phyloP scores from a whole-genome alignment of 2,797 vertebrate genomes.

The Strix occidentalis region DNA sequence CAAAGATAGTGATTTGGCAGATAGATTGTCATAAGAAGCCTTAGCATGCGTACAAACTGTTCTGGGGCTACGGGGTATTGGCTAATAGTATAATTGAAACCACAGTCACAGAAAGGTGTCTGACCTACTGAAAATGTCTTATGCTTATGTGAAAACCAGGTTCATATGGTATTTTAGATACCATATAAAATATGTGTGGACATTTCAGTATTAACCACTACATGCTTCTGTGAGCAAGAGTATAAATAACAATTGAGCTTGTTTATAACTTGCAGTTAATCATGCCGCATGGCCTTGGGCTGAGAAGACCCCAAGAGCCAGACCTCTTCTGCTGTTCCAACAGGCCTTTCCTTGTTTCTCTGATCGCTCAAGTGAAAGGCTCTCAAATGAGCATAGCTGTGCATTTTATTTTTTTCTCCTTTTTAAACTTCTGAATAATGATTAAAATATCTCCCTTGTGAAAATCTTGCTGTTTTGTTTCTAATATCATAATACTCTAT shows the following conservation, averaged over 20 bases:
- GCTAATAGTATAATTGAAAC: neutral
- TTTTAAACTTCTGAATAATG: neutral
- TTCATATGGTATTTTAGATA: neutral
- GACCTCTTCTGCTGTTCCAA: neutral
- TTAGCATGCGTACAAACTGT: neutral
- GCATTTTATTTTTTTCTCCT: neutral
- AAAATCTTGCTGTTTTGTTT: neutral
- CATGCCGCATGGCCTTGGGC: neutral
- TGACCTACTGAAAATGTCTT: neutral
- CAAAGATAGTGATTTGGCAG: neutral
- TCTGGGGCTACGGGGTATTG: neutral
- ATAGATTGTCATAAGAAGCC: neutral
- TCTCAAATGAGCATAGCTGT: neutral
- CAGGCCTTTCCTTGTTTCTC: neutral
- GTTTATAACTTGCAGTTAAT: neutral
- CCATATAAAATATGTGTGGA: neutral
- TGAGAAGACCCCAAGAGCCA: neutral
- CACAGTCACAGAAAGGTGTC: neutral
- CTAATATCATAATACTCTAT: neutral
- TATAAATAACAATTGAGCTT: neutral
- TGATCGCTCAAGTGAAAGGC: rapidly evolving
- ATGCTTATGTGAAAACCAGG: neutral
- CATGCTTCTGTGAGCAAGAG: neutral
- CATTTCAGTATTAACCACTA: neutral
- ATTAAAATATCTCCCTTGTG: neutral